A percentile compares a stretch with the other conserved stretches of the same genome.
Conservation (phyloP, 2,113 vertebrate genomes). For the Hiodon alosoides region DNA sequence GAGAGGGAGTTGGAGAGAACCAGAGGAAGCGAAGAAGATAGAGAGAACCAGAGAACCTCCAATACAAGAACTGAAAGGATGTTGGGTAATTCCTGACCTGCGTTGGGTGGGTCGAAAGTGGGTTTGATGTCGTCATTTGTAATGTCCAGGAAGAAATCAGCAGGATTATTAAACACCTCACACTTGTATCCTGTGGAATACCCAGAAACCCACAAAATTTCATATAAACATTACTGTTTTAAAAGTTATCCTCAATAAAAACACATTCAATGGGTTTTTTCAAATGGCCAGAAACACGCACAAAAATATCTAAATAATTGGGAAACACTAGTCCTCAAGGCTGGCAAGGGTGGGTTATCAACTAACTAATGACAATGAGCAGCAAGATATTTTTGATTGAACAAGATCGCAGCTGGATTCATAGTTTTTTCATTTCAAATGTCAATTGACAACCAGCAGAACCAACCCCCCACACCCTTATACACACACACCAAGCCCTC, state of each 20-base stretch:
- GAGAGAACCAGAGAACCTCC: too few relatives aligned
- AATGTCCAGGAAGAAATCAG: conserved; percentile 71
- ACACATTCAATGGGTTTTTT: neutral
- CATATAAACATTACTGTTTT: neutral
- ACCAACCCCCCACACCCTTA: neutral
- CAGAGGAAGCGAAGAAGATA: too few relatives aligned
- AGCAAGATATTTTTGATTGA: too few relatives aligned
- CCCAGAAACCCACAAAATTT: neutral
- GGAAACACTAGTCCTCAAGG: too few relatives aligned
- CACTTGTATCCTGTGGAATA: conserved; percentile 59
- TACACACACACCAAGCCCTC: neutral
- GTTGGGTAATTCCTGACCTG: conserved; percentile 30
- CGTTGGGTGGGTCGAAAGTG: neutral
- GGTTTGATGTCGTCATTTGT: conserved; percentile 59
- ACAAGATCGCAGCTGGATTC: too few relatives aligned
- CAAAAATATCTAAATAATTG: too few relatives aligned
- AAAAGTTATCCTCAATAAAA: neutral
- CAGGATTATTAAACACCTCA: conserved; percentile 64
- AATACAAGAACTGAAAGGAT: neutral
- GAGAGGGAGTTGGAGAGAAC: too few relatives aligned
- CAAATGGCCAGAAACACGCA: too few relatives aligned
- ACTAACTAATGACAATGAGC: too few relatives aligned
- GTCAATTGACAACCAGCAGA: too few relatives aligned
- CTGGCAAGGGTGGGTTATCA: too few relatives aligned
- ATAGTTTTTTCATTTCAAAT: neutral